These are phyloP conservation scores for Pomatorhinus ruficollis DNA, from an alignment of 2,113 vertebrate genomes.

Conservation along the genomic window DNA sequence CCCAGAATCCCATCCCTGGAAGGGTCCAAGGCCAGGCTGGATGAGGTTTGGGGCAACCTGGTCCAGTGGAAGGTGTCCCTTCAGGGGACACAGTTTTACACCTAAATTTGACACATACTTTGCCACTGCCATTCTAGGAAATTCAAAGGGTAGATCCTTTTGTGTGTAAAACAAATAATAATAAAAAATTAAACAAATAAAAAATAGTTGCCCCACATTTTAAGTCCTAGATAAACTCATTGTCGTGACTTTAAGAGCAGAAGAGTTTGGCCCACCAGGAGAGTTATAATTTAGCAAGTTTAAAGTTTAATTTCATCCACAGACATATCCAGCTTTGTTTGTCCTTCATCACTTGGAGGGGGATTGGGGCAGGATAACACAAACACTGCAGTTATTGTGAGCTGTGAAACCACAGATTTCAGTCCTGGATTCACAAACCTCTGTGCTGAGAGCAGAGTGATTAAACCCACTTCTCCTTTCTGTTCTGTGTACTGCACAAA, in stretches of 20 bases:
- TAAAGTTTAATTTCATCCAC: background rate
- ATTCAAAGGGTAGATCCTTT: background rate
- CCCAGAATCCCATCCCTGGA: too few species aligned
- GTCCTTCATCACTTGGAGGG: background rate
- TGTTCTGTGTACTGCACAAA: background rate
- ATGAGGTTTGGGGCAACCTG: background rate
- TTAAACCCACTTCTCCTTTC: background rate
- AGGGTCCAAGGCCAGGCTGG: too few species aligned
- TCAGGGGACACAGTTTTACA: background rate
- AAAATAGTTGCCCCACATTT: background rate
- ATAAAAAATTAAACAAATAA: background rate
- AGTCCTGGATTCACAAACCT: background rate
- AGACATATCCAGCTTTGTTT: background rate
- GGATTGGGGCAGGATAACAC: background rate
- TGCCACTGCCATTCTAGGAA: background rate
- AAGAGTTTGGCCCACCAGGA: background rate
- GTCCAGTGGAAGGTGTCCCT: background rate
- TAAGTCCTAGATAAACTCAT: background rate
- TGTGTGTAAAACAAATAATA: background rate
- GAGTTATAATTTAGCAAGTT: background rate
- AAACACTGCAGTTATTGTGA: background rate
- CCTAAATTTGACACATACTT: background rate
- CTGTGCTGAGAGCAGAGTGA: background rate
- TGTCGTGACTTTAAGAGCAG: background rate
- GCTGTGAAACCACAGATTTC: background rate